Conservation (phyloP, 2,888 invertebrate genomes). For the Sepiola atlantica region DNA sequence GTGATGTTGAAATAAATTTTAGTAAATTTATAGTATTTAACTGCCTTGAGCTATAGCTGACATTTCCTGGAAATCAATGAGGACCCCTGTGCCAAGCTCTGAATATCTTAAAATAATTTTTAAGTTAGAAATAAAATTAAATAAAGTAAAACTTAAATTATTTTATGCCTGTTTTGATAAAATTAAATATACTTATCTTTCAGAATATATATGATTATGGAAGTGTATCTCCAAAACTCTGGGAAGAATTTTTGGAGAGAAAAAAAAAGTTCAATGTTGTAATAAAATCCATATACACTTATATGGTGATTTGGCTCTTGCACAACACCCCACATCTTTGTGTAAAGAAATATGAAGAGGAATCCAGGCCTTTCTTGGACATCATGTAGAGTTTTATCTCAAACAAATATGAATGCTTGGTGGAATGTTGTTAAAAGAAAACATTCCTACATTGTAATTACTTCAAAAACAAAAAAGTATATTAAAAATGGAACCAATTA, state of each 20-base stretch:
- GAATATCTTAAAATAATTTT: too few species aligned
- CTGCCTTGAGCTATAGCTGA: too few species aligned
- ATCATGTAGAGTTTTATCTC: not conserved
- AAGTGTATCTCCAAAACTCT: not conserved
- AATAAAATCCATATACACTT: not conserved
- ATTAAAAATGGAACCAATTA: not conserved
- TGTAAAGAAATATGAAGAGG: not conserved
- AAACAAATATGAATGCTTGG: not conserved
- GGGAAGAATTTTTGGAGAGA: not conserved
- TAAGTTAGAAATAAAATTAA: too few species aligned
- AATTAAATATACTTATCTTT: too few species aligned
- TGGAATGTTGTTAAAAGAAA: not conserved
- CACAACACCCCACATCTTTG: not conserved
- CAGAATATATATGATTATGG: too few species aligned
- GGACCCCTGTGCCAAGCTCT: too few species aligned
- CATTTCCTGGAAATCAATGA: too few species aligned
- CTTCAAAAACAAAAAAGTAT: not conserved
- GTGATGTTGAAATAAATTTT: too few species aligned
- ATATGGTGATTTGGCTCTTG: not conserved
- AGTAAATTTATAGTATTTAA: too few species aligned
- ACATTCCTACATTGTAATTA: not conserved
- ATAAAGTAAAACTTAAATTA: too few species aligned
- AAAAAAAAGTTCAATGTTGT: not conserved
- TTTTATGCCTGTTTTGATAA: too few species aligned
- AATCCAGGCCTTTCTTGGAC: not conserved